phyloP scores from a whole-genome alignment of 1,140 invertebrate species.

The Polypedilum vanderplanki region DNA sequence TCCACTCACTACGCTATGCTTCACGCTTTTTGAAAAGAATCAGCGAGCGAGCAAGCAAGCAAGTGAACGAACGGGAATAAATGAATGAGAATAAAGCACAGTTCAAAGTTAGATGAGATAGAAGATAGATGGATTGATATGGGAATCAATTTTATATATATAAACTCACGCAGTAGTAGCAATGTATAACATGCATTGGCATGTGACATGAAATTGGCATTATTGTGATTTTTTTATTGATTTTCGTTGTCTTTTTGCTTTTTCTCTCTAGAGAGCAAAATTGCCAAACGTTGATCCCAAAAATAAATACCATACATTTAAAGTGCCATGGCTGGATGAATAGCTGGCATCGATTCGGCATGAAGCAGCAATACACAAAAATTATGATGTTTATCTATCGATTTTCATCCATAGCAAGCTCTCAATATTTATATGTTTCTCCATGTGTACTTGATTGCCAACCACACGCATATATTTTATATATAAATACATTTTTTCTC shows the following conservation, averaged over 20 bases:
- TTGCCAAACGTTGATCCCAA: too few species aligned
- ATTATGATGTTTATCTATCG: slow-evolving; percentile 25
- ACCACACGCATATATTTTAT: slow-evolving; percentile 11
- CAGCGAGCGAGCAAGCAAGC: too few species aligned
- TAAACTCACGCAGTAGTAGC: neutral
- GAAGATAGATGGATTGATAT: neutral
- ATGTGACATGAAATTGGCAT: too few species aligned
- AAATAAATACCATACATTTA: too few species aligned
- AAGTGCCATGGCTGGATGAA: neutral
- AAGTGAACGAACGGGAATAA: too few species aligned
- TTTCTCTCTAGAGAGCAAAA: too few species aligned
- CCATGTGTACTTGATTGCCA: slow-evolving; percentile 10
- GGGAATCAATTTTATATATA: neutral
- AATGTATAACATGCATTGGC: neutral
- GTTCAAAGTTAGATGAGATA: neutral
- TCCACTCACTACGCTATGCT: neutral
- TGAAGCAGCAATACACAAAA: neutral
- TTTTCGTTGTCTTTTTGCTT: too few species aligned
- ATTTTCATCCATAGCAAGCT: slow-evolving; percentile 1
- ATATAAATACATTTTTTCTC: neutral
- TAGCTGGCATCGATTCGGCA: slow-evolving; percentile 20
- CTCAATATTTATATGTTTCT: neutral
- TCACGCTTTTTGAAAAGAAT: neutral
- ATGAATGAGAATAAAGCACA: too few species aligned
- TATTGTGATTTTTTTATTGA: too few species aligned